Evolutionary conservation across 2,797 vertebrate genomes (phyloP).

Genomic region (Dendrocincla fuliginosa): DNA sequence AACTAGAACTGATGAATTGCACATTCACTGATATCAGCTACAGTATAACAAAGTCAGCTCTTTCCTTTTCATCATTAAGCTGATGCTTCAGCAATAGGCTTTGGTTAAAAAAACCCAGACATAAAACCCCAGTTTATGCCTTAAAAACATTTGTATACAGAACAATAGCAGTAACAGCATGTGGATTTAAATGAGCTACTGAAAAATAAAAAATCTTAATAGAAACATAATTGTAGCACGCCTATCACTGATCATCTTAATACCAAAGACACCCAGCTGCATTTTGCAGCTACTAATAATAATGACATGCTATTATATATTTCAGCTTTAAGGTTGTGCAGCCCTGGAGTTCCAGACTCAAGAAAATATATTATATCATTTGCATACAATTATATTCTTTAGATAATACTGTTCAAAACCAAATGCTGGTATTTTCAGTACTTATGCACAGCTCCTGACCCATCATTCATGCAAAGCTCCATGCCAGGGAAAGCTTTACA

Average conservation of each 20-base stretch:
- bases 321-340: constrained; percentile 3
- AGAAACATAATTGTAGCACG: neutral
- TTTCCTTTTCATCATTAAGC: neutral
- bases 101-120: neutral
- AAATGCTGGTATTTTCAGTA: constrained; percentile 2
- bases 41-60: constrained; percentile 16
- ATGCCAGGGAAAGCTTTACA: neutral
- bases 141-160: constrained; percentile 1
- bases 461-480: neutral
- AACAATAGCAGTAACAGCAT: constrained; percentile 27
- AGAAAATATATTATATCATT: neutral
- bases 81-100: neutral
- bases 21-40: constrained; percentile 42
- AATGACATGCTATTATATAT: neutral
- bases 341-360: neutral
- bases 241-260: neutral
- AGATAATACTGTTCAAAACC: neutral
- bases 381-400: neutral
- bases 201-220: neutral
- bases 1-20: constrained; percentile 66
- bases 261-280: neutral
- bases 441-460: neutral
- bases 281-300: neutral
- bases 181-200: constrained; percentile 38
- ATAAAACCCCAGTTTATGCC: neutral